phyloP scores from a whole-genome alignment of 2,797 vertebrate genomes.

The Oreonectes daqikongensis region DNA sequence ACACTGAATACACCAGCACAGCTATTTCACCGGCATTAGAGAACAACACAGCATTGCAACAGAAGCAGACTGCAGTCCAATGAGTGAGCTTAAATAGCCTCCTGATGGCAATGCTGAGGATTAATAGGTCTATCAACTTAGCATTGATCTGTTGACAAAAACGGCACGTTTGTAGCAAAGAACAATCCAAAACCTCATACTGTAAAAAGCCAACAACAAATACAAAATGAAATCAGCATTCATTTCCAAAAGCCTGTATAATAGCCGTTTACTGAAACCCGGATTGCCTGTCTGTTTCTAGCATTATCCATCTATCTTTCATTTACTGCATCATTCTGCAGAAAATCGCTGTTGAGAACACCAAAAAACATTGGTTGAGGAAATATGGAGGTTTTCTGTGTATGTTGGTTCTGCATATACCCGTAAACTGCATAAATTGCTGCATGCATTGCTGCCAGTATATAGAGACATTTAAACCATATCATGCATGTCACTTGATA shows the following conservation, averaged over 20 bases:
- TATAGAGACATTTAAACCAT: too few species aligned
- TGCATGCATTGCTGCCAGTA: background rate
- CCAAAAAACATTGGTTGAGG: background rate
- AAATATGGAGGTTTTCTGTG: background rate
- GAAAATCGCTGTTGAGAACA: too few species aligned
- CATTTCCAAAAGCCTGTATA: slow-evolving; percentile 2
- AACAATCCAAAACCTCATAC: background rate
- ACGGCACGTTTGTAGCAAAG: slow-evolving; percentile 26
- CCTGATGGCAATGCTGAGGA: background rate
- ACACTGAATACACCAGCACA: slow-evolving; percentile 29
- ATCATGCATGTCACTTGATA: too few species aligned
- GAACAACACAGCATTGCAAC: background rate
- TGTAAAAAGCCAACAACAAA: slow-evolving; percentile 19
- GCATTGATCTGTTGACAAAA: slow-evolving; percentile 42
- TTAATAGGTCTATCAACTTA: slow-evolving; percentile 43
- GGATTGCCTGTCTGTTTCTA: background rate
- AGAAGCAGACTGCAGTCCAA: background rate
- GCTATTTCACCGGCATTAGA: slow-evolving; percentile 13
- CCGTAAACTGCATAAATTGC: background rate
- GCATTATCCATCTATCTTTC: background rate
- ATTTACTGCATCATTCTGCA: too few species aligned
- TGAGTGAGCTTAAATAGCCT: slow-evolving; percentile 6
- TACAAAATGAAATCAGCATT: background rate
- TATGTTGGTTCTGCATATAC: background rate
- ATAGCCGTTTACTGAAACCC: background rate